These are phyloP conservation scores for Cydia strobilella DNA, from an alignment of 1,140 invertebrate species.

Conservation along the genomic window DNA sequence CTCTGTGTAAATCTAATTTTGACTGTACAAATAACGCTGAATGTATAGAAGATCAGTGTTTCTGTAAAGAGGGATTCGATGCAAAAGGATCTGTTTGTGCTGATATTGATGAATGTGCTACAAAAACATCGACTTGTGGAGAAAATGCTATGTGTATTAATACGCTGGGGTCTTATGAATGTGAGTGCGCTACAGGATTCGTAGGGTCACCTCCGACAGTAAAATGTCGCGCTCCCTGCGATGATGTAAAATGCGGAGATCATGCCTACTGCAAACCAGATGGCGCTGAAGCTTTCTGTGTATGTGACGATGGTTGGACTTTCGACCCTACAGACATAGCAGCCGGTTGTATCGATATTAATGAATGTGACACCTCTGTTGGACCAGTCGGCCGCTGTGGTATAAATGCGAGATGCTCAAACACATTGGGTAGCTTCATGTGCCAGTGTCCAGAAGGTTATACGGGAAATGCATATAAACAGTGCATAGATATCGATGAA, in stretches of 20 bases:
- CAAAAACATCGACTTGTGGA: constrained; percentile 87
- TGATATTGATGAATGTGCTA: constrained; percentile 91
- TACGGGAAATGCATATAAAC: constrained; percentile 88
- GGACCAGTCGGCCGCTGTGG: constrained; percentile 92
- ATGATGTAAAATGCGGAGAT: constrained; percentile 92
- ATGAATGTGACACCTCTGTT: constrained; percentile 92
- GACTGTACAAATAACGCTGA: constrained; percentile 96
- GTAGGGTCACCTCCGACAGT: constrained; percentile 90
- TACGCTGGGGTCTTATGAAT: constrained; percentile 90
- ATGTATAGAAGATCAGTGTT: constrained; percentile 93
- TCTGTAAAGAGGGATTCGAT: constrained; percentile 93
- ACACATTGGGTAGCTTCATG: constrained; percentile 87
- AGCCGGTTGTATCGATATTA: constrained; percentile 94
- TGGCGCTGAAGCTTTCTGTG: constrained; percentile 93
- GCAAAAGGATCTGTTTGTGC: constrained; percentile 88
- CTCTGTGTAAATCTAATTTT: constrained; percentile 92
- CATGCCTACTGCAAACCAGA: constrained; percentile 95
- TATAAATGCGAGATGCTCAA: constrained; percentile 90
- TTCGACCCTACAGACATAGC: constrained; percentile 93
- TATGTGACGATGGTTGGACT: constrained; percentile 96
- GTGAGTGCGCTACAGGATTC: constrained; percentile 93
- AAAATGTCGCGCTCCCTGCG: constrained; percentile 93
- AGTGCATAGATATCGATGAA: constrained; percentile 92
- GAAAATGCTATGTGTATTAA: constrained; percentile 91
- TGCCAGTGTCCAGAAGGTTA: constrained; percentile 90